A percentile compares a stretch with the other conserved stretches of the same genome.
These are phyloP conservation scores for Porites australiensis DNA, from an alignment of 64 coral and sea anemone species.

Conservation along the genomic window DNA sequence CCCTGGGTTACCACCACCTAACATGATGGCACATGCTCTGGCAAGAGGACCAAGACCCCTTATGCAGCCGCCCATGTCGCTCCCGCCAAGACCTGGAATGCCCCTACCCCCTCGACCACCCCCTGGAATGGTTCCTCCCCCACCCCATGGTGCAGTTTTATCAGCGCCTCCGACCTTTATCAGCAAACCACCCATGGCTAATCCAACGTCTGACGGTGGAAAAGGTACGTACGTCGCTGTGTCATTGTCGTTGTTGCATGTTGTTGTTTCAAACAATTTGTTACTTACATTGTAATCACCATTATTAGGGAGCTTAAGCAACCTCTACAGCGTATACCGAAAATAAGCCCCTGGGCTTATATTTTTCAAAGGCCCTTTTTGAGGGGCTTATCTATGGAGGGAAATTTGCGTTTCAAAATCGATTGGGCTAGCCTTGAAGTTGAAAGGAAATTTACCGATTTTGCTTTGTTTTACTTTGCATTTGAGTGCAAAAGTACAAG, in stretches of 20 bases:
- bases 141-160: constrained; percentile 87
- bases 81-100: constrained; percentile 82
- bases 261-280: no score
- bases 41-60: constrained; percentile 89
- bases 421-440: no score
- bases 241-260: neutral
- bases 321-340: no score
- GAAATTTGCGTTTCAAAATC: no score
- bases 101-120: constrained; percentile 83
- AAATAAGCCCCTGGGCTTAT: no score
- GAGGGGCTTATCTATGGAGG: no score
- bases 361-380: no score
- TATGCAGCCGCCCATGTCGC: constrained; percentile 83
- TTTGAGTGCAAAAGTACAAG: no score
- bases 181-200: constrained; percentile 87
- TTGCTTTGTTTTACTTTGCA: no score
- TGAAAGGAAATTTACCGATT: no score
- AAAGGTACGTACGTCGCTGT: constrained; percentile 31
- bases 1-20: constrained; percentile 95
- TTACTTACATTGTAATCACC: no score
- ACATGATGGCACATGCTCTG: constrained; percentile 76
- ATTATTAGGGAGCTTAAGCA: no score
- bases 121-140: constrained; percentile 70
- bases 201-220: constrained; percentile 55
- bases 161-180: constrained; percentile 99